Base-by-base conservation (phyloP, 92 coral and sea anemone genomes). In the Pocillopora meandrina region DNA sequence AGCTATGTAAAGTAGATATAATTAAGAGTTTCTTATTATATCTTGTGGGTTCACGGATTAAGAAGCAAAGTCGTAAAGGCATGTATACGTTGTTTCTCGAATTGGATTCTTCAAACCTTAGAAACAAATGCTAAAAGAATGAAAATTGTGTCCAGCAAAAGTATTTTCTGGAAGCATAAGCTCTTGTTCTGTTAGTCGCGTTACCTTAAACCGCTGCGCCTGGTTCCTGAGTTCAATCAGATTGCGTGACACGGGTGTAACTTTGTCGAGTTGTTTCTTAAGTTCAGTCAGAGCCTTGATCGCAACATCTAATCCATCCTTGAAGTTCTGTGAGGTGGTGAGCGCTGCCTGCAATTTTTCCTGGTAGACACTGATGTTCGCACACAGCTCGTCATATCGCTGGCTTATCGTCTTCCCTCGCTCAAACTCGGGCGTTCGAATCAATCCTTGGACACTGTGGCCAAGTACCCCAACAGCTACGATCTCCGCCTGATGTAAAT, bases 191-290 rank as follows among this genome's bases (percentile, higher is more conserved):
- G 71, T 34, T 69, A 15, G 69, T 56, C 67, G 10, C 23, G 47
- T 20, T 89, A 96, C 99, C 96, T 96, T 96, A 61, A 92, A 95
- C 81, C 92, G 98, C 68, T 91, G 99, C 12, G 98, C 95, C 82
- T 96, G 95, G 74, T 88, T 75, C 69, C 95, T 87, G 55, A 92
- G 89, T 63, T 95, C 98, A 74, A 87, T 78, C 65, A 96, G 89
- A 69, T 90, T 91, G 80, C 94, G 92, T 64, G 95, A 91, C 64
- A 96, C 98, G 19, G 93, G 95, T 55, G 96, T 85, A 5, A 95
- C 87, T 71, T 93, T 95, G 65, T 93, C 97, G 70, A 96, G 77
- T 56, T 90, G 93, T 91, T 92, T 94, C 88, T 91, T 94, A 61
- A 94, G 79, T 33, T 96, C 99, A 49, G 83, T 93, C 65, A 96